Base-by-base conservation (phyloP, 2,113 vertebrate genomes). In the Atlantisia rogersi region DNA sequence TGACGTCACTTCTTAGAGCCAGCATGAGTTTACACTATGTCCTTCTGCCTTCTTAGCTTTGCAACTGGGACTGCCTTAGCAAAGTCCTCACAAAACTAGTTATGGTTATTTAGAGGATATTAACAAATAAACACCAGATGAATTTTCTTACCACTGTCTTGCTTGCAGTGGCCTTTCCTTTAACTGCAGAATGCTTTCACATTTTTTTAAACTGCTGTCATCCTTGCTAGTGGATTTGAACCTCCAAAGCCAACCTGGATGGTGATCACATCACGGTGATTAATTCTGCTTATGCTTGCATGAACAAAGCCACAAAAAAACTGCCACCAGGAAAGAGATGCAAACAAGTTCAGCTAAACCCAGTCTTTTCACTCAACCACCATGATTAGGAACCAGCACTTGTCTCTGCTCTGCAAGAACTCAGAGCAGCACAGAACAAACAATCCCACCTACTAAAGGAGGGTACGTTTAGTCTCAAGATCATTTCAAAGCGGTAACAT, bases 21-120 rank as follows among this genome's bases (percentile, higher is more conserved):
- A 9, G 13, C 10, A 32, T 0, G 0, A n/a, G 21, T 71, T 88
- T 73, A 42, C 68, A 22, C 3, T 0, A 53, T 37, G 25, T 39
- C 10, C 39, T 88, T 74, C 55, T 53, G 39, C n/a, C 19, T 62
- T 48, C 22, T 22, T 19, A 62, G 17, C 29, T 95, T 87, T 70
- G 64, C 28, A 32, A 13, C 50, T 75, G n/a, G 26, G 65, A 15
- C 44, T 62, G 69, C 18, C 70, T 22, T 32, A 70, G 44, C 31
- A n/a, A 68, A 79, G 35, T 37, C 25, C 25, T 71, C 46, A 59
- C 40, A 63, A 84, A 77, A 77, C 25, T 25, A 42, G 31, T 56
- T 67, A 31, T 56, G 25, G 20, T 40, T 74, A 69, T 11, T 59
- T 46, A 46, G 12, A 42, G 11, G 11, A 4, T 56, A 82, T 44